A percentile compares a stretch with the other conserved stretches of the same genome.
These are phyloP conservation scores for Pluvianellus socialis DNA, from an alignment of 2,113 vertebrate genomes.

Conservation along the genomic window DNA sequence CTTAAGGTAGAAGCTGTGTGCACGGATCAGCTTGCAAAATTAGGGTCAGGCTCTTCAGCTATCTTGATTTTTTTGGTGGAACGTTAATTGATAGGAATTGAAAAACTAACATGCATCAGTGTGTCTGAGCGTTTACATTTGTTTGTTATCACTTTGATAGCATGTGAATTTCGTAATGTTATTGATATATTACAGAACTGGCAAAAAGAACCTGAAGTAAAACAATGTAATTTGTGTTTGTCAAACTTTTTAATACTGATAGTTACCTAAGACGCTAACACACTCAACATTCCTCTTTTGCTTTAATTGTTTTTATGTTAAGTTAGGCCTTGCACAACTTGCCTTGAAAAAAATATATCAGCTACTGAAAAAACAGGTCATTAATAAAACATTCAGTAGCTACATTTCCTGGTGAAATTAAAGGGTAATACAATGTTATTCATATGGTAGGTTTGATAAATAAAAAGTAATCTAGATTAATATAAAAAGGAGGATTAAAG, in stretches of 20 bases:
- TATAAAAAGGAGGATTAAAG: background rate
- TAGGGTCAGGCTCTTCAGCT: background rate
- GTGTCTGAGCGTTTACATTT: constrained; percentile 9
- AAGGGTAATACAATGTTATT: constrained; percentile 23
- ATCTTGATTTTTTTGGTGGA: background rate
- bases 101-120: background rate
- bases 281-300: background rate
- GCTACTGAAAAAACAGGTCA: background rate
- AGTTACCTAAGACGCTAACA: background rate
- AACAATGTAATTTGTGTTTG: constrained; percentile 1
- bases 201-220: constrained; percentile 22
- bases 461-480: constrained; percentile 1
- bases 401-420: constrained; percentile 18
- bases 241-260: constrained; percentile 15
- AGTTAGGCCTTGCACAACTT: constrained; percentile 14
- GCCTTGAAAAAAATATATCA: background rate
- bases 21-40: background rate
- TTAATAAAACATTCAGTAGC: background rate
- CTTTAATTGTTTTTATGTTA: background rate
- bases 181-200: constrained; percentile 15
- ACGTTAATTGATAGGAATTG: background rate
- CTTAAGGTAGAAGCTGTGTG: background rate
- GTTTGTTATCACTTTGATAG: constrained; percentile 16
- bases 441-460: constrained; percentile 8
- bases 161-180: constrained; percentile 22